Conservation (phyloP, 1,140 invertebrate species). For the Aporrectodea caliginosa region DNA sequence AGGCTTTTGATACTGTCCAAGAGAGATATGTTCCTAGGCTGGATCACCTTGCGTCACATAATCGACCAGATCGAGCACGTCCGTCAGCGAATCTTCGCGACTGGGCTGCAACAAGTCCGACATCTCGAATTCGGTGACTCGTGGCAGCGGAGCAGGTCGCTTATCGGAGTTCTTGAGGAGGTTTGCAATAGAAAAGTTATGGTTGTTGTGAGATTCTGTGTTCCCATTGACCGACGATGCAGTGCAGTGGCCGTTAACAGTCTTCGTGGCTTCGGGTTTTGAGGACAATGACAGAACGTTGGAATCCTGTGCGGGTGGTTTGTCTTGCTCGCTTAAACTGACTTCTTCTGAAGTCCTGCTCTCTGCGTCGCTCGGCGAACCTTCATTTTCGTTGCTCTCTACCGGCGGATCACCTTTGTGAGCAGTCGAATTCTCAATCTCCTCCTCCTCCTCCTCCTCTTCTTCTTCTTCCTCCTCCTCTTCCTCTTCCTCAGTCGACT, state of each 20-base stretch:
- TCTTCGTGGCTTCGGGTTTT: neutral
- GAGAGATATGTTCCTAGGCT: neutral
- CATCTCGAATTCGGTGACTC: neutral
- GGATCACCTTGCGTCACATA: neutral
- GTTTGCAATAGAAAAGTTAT: neutral
- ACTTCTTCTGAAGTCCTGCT: neutral
- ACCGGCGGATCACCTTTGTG: too few species aligned
- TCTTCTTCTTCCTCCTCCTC: neutral
- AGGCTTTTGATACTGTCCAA: neutral
- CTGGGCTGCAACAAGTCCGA: neutral
- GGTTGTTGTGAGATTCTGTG: neutral
- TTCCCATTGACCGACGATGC: neutral
- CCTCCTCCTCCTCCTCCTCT: neutral
- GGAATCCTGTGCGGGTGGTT: neutral
- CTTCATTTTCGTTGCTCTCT: too few species aligned
- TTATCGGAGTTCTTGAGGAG: neutral
- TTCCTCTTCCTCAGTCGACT: neutral
- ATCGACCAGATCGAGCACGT: neutral
- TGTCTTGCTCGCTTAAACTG: too few species aligned
- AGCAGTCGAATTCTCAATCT: neutral
- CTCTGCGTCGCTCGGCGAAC: neutral
- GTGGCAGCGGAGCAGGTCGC: neutral
- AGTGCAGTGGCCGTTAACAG: neutral
- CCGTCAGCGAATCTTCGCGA: neutral
- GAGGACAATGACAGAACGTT: neutral